A percentile compares a stretch with the other conserved stretches of the same genome.
Evolutionary conservation across 2,113 vertebrate species (phyloP).

Genomic region (Protobothrops mucrosquamatus): DNA sequence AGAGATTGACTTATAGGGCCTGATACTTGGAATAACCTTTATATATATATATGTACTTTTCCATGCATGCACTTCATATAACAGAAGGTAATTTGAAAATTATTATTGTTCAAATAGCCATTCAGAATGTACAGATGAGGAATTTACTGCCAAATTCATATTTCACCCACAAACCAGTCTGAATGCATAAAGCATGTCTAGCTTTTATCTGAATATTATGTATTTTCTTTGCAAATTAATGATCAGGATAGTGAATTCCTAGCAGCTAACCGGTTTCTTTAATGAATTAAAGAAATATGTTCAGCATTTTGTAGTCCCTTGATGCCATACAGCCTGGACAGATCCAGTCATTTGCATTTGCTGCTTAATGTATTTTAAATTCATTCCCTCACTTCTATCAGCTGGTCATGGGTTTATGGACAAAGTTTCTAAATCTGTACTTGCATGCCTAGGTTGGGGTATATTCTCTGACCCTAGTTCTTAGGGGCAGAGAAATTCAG

Average conservation of each 20-base stretch:
- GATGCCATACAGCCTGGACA: not conserved
- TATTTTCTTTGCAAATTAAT: not conserved
- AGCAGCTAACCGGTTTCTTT: not conserved
- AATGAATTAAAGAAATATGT: not conserved
- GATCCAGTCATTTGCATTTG: not conserved
- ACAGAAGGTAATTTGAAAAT: not conserved
- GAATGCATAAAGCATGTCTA: not conserved
- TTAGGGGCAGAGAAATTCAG: not conserved
- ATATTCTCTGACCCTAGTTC: not conserved
- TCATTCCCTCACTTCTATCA: not conserved
- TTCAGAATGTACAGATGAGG: too few relatives aligned
- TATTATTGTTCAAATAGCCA: not conserved
- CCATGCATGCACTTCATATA: not conserved
- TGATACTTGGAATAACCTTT: not conserved
- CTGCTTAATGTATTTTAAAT: not conserved
- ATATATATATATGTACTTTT: not conserved
- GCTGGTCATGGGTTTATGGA: not conserved
- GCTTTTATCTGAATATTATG: not conserved
- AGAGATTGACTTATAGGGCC: not conserved
- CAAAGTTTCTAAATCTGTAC: not conserved
- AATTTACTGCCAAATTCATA: not conserved
- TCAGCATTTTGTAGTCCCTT: not conserved
- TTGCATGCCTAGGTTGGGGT: not conserved
- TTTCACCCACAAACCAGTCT: not conserved
- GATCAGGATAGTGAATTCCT: not conserved